phyloP scores from a whole-genome alignment of 2,888 invertebrate genomes.

The Hoplodrina ambigua region DNA sequence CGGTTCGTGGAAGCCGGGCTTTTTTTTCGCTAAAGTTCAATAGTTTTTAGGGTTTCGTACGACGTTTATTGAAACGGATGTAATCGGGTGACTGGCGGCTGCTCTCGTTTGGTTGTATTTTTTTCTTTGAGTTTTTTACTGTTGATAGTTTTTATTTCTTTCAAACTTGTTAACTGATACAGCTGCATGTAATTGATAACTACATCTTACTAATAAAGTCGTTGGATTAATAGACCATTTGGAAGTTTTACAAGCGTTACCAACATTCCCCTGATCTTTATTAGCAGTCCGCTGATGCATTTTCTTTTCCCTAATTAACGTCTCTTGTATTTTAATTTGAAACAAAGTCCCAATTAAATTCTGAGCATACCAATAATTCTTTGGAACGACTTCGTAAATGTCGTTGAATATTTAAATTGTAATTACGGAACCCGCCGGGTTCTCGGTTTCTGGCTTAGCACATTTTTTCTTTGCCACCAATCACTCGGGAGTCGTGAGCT shows the following conservation, averaged over 20 bases:
- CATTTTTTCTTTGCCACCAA: slow-evolving; percentile 79
- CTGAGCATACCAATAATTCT: slow-evolving; percentile 34
- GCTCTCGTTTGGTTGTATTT: not conserved
- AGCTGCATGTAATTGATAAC: slow-evolving; percentile 17
- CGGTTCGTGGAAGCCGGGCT: slow-evolving; percentile 82
- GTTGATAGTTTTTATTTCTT: not conserved
- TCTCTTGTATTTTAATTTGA: slow-evolving; percentile 28
- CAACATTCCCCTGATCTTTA: slow-evolving; percentile 24
- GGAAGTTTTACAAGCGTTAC: slow-evolving; percentile 8
- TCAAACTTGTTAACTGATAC: not conserved
- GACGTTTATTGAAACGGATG: slow-evolving; percentile 21
- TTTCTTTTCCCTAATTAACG: slow-evolving; percentile 32
- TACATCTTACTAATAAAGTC: slow-evolving; percentile 26
- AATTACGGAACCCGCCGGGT: slow-evolving; percentile 64
- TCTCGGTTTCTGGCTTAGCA: slow-evolving; percentile 64
- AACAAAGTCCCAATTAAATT: slow-evolving; percentile 45
- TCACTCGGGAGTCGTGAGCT: slow-evolving; percentile 86
- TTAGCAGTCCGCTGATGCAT: slow-evolving; percentile 28
- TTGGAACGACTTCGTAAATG: slow-evolving; percentile 22
- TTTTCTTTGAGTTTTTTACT: not conserved
- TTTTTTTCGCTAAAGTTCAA: slow-evolving; percentile 76
- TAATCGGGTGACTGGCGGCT: slow-evolving; percentile 48
- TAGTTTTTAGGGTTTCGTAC: slow-evolving; percentile 76
- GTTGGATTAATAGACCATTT: slow-evolving; percentile 25
- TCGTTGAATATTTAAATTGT: slow-evolving; percentile 36